Evolutionary conservation across 2,113 vertebrate genomes (phyloP).

Genomic region (Entelurus aequoreus): DNA sequence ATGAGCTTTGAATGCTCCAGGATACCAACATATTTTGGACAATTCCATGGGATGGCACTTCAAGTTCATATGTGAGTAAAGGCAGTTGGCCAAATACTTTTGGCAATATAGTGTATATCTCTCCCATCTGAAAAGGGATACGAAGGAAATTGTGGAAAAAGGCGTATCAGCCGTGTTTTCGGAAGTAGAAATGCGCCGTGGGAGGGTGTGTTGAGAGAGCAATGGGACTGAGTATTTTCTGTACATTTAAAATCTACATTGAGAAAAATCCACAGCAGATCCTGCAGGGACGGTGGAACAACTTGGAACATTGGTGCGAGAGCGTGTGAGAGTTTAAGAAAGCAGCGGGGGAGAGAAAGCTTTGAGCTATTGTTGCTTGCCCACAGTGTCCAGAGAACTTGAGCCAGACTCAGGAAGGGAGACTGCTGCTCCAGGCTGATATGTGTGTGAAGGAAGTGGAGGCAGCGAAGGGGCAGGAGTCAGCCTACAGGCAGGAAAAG

Average conservation of each 20-base stretch:
- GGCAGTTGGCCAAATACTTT: no score
- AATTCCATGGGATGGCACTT: no score
- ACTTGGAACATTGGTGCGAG: slow-evolving; percentile 8
- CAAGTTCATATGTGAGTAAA: no score
- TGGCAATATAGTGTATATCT: slow-evolving; percentile 5
- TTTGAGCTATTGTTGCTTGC: slow-evolving; percentile 50
- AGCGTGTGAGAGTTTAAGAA: slow-evolving; percentile 16
- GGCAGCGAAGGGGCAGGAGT: slow-evolving; percentile 61
- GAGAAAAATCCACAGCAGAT: not conserved
- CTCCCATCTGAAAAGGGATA: slow-evolving; percentile 26
- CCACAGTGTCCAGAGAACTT: slow-evolving; percentile 49
- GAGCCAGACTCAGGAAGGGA: slow-evolving; percentile 61
- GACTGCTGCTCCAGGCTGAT: slow-evolving; percentile 64
- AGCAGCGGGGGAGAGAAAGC: slow-evolving; percentile 10
- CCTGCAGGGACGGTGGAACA: not conserved
- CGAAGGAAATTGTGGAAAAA: slow-evolving; percentile 54
- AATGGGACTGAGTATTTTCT: slow-evolving; percentile 26
- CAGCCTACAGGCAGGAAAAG: slow-evolving; percentile 66
- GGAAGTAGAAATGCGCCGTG: slow-evolving; percentile 49
- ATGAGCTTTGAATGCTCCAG: no score
- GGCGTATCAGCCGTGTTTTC: slow-evolving; percentile 43
- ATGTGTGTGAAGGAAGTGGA: slow-evolving; percentile 67
- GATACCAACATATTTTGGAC: no score
- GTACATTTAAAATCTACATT: slow-evolving; percentile 1
- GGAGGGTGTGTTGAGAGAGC: slow-evolving; percentile 31